A percentile compares a stretch with the other conserved stretches of the same genome.
Conservation (phyloP, 2,797 vertebrate species). For the Lycodopsis pacificus region DNA sequence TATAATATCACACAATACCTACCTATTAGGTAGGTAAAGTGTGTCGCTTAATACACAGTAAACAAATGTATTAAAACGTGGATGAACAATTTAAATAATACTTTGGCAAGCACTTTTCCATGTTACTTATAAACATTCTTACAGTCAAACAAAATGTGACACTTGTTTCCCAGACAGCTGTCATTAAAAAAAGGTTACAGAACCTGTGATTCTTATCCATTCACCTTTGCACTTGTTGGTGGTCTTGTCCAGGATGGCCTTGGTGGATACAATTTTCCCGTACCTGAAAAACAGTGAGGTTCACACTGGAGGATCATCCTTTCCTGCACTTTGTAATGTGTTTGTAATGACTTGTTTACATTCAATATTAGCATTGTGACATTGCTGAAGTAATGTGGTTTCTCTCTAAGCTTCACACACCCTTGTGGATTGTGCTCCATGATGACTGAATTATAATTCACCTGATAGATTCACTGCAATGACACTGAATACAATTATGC, state of each 20-base stretch:
- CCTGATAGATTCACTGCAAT: conserved; percentile 5
- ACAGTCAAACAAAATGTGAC: neutral
- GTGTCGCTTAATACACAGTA: conserved; percentile 5
- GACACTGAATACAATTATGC: conserved; percentile 41
- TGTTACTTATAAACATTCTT: neutral
- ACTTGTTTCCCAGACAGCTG: neutral
- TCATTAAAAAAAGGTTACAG: neutral
- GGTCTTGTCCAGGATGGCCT: conserved; percentile 95
- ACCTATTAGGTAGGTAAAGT: conserved; percentile 24
- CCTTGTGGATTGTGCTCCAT: neutral
- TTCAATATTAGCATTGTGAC: conserved; percentile 14
- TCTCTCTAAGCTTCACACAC: conserved; percentile 11
- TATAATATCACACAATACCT: conserved; percentile 38
- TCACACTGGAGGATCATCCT: conserved; percentile 4
- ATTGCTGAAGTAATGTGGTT: conserved; percentile 11
- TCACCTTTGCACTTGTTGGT: conserved; percentile 96
- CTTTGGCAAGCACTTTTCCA: neutral
- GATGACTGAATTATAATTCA: conserved; percentile 42
- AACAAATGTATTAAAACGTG: neutral
- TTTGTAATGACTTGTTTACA: conserved; percentile 8
- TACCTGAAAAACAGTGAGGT: conserved; percentile 84
- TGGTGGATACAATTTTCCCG: conserved; percentile 97
- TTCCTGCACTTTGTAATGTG: neutral
- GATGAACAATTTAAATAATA: neutral
- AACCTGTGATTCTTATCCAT: neutral